These are phyloP conservation scores for Cuniculus paca DNA, from an alignment of 2,797 vertebrate species.

Conservation along the genomic window DNA sequence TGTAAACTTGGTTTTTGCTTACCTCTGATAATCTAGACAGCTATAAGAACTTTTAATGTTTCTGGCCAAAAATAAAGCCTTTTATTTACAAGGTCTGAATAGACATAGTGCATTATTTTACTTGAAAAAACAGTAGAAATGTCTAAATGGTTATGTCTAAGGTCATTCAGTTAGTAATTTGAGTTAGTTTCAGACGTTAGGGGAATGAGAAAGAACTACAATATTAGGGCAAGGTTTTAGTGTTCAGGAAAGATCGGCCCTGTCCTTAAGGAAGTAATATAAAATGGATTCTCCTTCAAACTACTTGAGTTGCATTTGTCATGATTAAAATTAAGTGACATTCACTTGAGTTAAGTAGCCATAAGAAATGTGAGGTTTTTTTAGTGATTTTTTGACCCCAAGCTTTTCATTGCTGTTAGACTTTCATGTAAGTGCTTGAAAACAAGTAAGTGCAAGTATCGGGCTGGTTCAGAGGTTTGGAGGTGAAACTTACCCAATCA, in stretches of 20 bases:
- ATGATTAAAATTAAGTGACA: constrained; percentile 66
- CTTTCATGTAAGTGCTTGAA: constrained; percentile 70
- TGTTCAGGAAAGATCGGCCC: constrained; percentile 38
- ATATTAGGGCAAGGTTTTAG: constrained; percentile 22
- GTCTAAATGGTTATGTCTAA: constrained; percentile 52
- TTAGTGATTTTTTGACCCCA: constrained; percentile 71
- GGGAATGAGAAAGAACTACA: constrained; percentile 47
- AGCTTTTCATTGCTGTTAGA: constrained; percentile 55
- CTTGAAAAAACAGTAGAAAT: constrained; percentile 52
- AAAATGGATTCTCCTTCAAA: constrained; percentile 57
- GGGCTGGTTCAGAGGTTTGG: constrained; percentile 23
- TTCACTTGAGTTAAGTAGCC: constrained; percentile 73
- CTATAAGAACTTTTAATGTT: background rate
- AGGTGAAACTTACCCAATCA: background rate
- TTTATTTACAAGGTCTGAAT: constrained; percentile 15
- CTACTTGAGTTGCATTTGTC: constrained; percentile 60
- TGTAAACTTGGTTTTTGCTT: constrained; percentile 1
- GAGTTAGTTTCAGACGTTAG: constrained; percentile 56
- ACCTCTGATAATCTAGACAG: background rate
- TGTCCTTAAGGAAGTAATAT: constrained; percentile 65
- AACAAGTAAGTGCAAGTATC: background rate
- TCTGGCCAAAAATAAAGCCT: constrained; percentile 13
- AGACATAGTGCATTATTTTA: constrained; percentile 25
- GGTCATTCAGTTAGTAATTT: constrained; percentile 34
- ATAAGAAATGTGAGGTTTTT: constrained; percentile 68